These are phyloP conservation scores for Tachina lurida DNA, from an alignment of 2,888 invertebrate species.

Conservation along the genomic window DNA sequence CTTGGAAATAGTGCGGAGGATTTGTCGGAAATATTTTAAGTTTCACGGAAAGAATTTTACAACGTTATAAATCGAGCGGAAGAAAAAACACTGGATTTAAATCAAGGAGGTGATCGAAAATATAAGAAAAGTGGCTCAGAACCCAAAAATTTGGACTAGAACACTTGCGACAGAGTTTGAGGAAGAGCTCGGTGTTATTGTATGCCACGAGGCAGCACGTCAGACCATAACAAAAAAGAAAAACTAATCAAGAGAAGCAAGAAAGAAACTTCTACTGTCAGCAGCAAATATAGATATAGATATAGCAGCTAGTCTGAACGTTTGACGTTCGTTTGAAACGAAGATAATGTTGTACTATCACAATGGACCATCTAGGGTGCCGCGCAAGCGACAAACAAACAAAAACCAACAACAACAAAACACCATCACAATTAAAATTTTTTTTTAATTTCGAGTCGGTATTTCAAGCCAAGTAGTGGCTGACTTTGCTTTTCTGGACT, in stretches of 20 bases:
- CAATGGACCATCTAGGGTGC: background rate
- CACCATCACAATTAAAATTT: background rate
- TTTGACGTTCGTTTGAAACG: background rate
- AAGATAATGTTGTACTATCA: constrained; percentile 1
- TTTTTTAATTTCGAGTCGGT: background rate
- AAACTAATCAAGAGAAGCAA: constrained; percentile 12
- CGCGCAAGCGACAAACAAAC: no score
- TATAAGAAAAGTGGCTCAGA: constrained; percentile 2
- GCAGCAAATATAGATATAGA: constrained; percentile 23
- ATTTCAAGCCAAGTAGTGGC: background rate
- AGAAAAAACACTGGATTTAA: background rate
- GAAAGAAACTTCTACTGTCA: constrained; percentile 5
- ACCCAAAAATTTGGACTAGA: background rate
- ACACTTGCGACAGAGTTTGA: background rate
- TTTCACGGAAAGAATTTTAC: background rate
- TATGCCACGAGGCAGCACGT: background rate
- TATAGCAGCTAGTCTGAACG: constrained; percentile 8
- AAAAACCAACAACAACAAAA: no score
- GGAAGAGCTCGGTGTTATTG: constrained; percentile 1
- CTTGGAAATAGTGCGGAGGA: background rate
- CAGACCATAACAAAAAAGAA: background rate
- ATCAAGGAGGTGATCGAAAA: constrained; percentile 11
- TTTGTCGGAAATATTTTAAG: background rate
- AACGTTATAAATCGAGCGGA: background rate
- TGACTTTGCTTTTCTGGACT: background rate